These are phyloP conservation scores for Apodemia zela DNA, from an alignment of 2,888 invertebrate species.

Conservation along the genomic window DNA sequence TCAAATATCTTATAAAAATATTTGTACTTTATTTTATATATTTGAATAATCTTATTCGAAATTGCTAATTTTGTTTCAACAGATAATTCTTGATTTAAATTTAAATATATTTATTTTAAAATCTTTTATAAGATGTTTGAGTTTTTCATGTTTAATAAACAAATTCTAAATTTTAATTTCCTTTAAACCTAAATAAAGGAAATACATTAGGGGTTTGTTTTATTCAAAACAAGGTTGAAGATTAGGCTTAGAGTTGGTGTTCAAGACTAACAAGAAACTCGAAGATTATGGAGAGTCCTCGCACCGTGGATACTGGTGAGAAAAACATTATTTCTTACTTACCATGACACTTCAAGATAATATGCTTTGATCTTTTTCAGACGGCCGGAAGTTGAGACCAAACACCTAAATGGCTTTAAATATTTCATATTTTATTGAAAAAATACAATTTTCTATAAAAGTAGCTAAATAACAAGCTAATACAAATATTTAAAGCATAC, in stretches of 20 bases:
- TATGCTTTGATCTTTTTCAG: conserved; percentile 73
- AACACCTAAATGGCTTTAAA: not conserved
- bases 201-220: conserved; percentile 16
- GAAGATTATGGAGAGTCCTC: conserved; percentile 33
- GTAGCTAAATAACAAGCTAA: not conserved
- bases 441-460: not conserved
- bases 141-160: not conserved
- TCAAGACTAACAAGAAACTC: conserved; percentile 13
- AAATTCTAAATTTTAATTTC: conserved; percentile 4
- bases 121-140: not conserved
- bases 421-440: not conserved
- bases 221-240: conserved; percentile 19
- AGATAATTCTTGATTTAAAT: no score
- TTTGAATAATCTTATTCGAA: no score
- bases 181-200: conserved; percentile 9
- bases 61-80: no score
- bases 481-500: conserved; percentile 30
- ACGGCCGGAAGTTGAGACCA: conserved; percentile 32
- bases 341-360: conserved; percentile 49
- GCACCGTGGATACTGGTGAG: conserved; percentile 47
- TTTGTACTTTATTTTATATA: not conserved
- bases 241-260: conserved; percentile 20
- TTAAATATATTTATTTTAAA: not conserved
- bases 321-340: conserved; percentile 33
- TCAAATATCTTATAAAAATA: not conserved